These are phyloP conservation scores for Bradypodion ventrale DNA, from an alignment of 2,797 vertebrate genomes.

Conservation along the genomic window DNA sequence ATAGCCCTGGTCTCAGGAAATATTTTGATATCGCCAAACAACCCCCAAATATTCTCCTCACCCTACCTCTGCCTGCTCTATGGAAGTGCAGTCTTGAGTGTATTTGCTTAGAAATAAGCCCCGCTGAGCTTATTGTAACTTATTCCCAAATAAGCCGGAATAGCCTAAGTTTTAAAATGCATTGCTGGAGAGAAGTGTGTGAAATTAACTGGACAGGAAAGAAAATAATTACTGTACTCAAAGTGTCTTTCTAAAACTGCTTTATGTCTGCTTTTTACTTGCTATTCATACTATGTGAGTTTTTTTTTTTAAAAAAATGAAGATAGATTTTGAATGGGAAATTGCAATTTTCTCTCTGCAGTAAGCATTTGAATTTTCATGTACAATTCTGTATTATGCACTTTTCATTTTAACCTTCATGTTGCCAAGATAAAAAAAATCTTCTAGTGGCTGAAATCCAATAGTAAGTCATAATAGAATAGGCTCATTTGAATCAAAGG, in stretches of 20 bases:
- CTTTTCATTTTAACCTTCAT: background rate
- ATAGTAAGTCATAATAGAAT: too few species aligned
- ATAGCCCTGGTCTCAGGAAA: too few species aligned
- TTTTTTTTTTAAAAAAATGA: background rate
- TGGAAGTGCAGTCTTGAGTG: background rate
- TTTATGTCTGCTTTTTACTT: background rate
- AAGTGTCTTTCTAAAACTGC: background rate
- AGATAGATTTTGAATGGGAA: background rate
- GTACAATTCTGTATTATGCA: background rate
- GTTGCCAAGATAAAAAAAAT: background rate
- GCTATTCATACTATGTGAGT: background rate
- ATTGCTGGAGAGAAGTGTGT: background rate
- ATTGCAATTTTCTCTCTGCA: background rate
- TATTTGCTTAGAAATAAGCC: background rate
- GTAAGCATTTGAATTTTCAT: background rate
- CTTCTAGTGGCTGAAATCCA: too few species aligned
- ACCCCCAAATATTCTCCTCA: background rate
- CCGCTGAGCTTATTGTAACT: background rate
- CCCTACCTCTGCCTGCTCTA: background rate
- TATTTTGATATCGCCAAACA: background rate
- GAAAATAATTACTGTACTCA: background rate
- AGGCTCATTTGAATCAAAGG: too few species aligned
- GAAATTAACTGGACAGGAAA: background rate
- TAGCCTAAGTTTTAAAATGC: background rate
- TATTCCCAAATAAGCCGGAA: background rate